Evolutionary conservation across 2,113 vertebrate genomes (phyloP).

Genomic region (Sylvicapra grimmia): DNA sequence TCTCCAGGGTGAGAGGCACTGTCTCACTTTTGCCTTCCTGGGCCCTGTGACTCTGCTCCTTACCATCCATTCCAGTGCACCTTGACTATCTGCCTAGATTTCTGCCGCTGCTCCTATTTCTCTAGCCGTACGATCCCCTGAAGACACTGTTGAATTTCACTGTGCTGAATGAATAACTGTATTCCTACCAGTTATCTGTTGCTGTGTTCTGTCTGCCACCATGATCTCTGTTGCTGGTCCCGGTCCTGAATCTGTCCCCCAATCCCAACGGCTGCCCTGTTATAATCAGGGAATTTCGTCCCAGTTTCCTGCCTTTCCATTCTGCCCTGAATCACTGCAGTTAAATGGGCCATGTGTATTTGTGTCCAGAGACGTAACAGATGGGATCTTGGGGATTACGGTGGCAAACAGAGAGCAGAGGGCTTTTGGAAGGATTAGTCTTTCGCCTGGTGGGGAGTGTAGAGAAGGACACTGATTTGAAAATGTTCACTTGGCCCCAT

Average conservation of each 20-base stretch:
- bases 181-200: background rate
- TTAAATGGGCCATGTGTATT: constrained; percentile 50
- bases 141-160: background rate
- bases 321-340: background rate
- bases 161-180: background rate
- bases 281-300: background rate
- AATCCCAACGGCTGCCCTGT: background rate
- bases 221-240: background rate
- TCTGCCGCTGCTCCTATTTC: background rate
- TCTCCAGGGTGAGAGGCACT: background rate
- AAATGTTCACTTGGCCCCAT: constrained; percentile 29
- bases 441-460: background rate
- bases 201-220: background rate
- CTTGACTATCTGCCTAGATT: background rate
- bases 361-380: constrained; percentile 56
- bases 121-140: background rate
- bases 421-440: constrained; percentile 60
- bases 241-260: background rate
- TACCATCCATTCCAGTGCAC: no score
- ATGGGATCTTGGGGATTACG: constrained; percentile 59
- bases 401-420: constrained; percentile 47
- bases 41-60: background rate
- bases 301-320: constrained; percentile 25
- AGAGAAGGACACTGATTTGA: constrained; percentile 11
- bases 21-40: background rate